A percentile compares a stretch with the other conserved stretches of the same genome.
These are phyloP conservation scores for Platycheirus rosarum DNA, from an alignment of 2,888 invertebrate species.

Conservation along the genomic window DNA sequence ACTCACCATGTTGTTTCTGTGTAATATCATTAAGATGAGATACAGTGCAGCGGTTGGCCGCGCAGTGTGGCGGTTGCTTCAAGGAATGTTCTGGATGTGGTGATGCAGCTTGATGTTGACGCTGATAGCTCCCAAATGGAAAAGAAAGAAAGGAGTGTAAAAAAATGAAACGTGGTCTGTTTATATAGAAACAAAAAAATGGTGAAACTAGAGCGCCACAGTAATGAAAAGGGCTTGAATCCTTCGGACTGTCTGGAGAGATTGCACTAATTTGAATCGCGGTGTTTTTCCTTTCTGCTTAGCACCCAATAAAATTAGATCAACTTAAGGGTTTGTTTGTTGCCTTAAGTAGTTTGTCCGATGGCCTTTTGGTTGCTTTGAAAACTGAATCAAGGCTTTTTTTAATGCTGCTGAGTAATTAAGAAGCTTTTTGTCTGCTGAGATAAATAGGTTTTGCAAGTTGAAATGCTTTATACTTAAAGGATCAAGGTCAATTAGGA, in stretches of 20 bases:
- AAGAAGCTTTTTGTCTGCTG: too few species aligned
- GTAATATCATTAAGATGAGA: slow-evolving; percentile 67
- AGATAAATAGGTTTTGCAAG: too few species aligned
- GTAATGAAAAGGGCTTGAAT: slow-evolving; percentile 59
- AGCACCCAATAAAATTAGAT: slow-evolving; percentile 27
- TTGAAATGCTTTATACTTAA: too few species aligned
- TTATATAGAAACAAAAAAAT: slow-evolving; percentile 9
- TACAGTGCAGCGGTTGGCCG: background rate
- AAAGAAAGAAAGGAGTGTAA: background rate
- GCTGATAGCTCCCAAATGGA: slow-evolving; percentile 44
- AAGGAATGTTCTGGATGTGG: slow-evolving; percentile 46
- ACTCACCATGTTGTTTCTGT: slow-evolving; percentile 48
- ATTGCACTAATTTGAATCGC: slow-evolving; percentile 11
- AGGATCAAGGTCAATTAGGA: too few species aligned
- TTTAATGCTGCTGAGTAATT: background rate
- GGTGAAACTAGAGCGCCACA: slow-evolving; percentile 57
- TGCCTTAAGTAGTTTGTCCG: background rate
- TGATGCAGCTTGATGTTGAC: slow-evolving; percentile 55
- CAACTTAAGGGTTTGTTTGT: slow-evolving; percentile 13
- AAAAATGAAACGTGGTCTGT: background rate
- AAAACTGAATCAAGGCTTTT: slow-evolving; percentile 1
- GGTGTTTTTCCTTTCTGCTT: background rate
- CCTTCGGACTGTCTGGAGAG: slow-evolving; percentile 39
- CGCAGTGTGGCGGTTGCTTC: slow-evolving; percentile 16
- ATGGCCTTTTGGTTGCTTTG: background rate